Evolutionary conservation across 64 coral and sea anemone genomes (phyloP), one percentile per base, ranked within the genome.

Genomic region (Porites lutea): DNA sequence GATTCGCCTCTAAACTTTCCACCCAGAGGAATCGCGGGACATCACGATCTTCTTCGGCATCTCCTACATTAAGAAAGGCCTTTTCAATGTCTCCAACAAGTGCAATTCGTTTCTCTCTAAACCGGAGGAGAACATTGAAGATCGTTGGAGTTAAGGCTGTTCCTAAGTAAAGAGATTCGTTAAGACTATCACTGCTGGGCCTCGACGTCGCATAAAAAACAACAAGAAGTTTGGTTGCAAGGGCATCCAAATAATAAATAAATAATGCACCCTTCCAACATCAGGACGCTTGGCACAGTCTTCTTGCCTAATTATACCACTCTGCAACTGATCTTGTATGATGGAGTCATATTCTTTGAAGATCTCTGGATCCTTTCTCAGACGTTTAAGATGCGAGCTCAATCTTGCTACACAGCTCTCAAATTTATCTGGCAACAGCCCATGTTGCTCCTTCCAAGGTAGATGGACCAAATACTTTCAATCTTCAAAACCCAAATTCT

Each of bases 201-300:
- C 59, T 90, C 13, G 77, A 59, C 9, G 73, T 66, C 8, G 89
- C 89, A 84, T 91, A 78, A 62, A 59, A 79, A 7, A 83, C 79
- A 22, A 91, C 55, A 70, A 78, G 81, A 48, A 91, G 12, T 59
- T 91, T 83, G 6, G 79, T 91, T 51, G 79, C n/a, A n/a, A n/a
- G n/a, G n/a, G n/a, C n/a, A n/a, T n/a, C n/a, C n/a, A n/a, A n/a
- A n/a, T n/a, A n/a, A n/a, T n/a, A n/a, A n/a, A n/a, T n/a, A n/a
- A n/a, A n/a, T n/a, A n/a, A n/a, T n/a, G n/a, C n/a, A n/a, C n/a
- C n/a, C n/a, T n/a, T n/a, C n/a, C n/a, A n/a, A n/a, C n/a, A n/a
- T n/a, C n/a, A n/a, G n/a, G n/a, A n/a, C n/a, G n/a, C n/a, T n/a
- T n/a, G n/a, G n/a, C n/a, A n/a, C n/a, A n/a, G n/a, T n/a, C n/a